Evolutionary conservation across 2,113 vertebrate species (phyloP), one percentile per base, ranked within the genome.

Genomic region (Podocnemis expansa): DNA sequence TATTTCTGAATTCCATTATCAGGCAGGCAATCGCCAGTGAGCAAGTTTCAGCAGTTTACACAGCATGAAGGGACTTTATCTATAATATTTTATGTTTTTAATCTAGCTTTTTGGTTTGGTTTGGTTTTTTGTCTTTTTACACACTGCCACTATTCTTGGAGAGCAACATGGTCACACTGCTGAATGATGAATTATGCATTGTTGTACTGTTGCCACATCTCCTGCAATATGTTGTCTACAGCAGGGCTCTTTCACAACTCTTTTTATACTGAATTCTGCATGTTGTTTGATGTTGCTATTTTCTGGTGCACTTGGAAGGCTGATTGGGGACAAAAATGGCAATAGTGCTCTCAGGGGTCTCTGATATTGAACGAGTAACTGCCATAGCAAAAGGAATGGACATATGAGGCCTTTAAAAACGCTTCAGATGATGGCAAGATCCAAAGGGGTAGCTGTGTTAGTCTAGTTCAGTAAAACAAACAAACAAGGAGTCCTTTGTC

Each of bases 1-100:
- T 70, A 89, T 89, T 94, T 76, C 91, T 88, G 93, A 90, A 85
- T 55, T 91, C n/a, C 16, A 5, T 80, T 87, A 79, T 75, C 89
- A 55, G 55, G 78, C 78, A 93, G 27, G 17, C 34, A 78, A 67
- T 91, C 14, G 21, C 73, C 41, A 52, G 81, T 55, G 52, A 88
- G 12, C 19, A 97, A 91, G 79, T 85, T 88, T 67, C 31, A 90
- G 38, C 67, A 84, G 9, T 88, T 54, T 81, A 51, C 34, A 70
- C 7, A 55, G 55, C n/a, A 63, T 27, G 25, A 55, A 29, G 89
- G 78, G 47, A 63, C 89, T 34, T 22, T 29, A 10, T 8, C 38
- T 81, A 19, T 5, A 34, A 34, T 22, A 19, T 49, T 78, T 75
- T 67, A 22, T 58, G 84, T 3, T 24, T 89, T 89, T 94, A 43